phyloP scores from a whole-genome alignment of 2,113 vertebrate species.

The Scalopus aquaticus region DNA sequence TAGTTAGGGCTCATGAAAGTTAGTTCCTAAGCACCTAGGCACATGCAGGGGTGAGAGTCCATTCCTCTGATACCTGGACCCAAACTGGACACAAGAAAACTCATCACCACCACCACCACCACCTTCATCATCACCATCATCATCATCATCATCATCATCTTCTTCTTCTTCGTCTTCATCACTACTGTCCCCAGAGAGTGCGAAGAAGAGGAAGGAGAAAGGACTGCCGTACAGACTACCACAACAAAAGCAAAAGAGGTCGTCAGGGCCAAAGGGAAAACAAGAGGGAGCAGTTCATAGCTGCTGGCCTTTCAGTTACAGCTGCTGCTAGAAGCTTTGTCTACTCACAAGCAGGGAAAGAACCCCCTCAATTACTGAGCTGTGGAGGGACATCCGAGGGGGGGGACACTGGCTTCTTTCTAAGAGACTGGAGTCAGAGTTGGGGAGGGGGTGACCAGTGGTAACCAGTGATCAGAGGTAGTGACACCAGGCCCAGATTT shows the following conservation, averaged over 20 bases:
- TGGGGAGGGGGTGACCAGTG: not conserved
- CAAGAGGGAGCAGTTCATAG: not conserved
- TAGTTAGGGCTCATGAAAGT: slow-evolving; percentile 58
- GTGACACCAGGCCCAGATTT: not conserved
- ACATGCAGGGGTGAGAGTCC: slow-evolving; percentile 81
- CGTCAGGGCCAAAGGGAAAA: slow-evolving; percentile 76
- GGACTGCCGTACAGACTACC: slow-evolving; percentile 90
- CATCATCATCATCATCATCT: slow-evolving; percentile 91
- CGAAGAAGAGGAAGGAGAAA: slow-evolving; percentile 95
- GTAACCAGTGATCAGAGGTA: not conserved
- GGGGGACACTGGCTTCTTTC: not conserved
- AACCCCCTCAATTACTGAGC: not conserved
- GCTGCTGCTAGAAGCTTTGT: too few species aligned
- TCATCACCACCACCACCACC: slow-evolving; percentile 88
- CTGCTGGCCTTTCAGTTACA: not conserved
- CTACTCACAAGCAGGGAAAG: not conserved
- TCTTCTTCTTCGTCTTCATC: slow-evolving; percentile 95
- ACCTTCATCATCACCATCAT: slow-evolving; percentile 90
- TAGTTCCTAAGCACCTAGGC: slow-evolving; percentile 82
- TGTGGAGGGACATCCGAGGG: too few species aligned
- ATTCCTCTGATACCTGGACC: slow-evolving; percentile 94
- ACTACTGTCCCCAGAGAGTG: slow-evolving; percentile 95
- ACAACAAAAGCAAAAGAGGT: slow-evolving; percentile 83
- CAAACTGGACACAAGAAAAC: slow-evolving; percentile 98
- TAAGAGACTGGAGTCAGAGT: not conserved